phyloP scores from a whole-genome alignment of 2,888 invertebrate genomes.

The Xylota segnis region DNA sequence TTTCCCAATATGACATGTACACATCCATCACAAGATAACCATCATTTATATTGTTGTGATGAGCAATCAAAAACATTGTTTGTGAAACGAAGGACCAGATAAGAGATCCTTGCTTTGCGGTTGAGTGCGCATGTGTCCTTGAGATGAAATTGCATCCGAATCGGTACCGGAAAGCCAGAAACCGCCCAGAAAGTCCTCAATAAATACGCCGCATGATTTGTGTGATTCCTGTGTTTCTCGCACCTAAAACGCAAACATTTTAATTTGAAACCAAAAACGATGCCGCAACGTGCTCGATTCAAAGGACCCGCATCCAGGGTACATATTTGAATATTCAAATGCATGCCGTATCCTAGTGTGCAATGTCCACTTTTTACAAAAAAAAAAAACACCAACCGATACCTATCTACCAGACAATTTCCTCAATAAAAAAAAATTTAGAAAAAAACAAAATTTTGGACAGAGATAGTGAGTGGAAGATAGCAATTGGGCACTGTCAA shows the following conservation, averaged over 20 bases:
- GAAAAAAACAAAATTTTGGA: constrained; percentile 12
- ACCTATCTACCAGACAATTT: constrained; percentile 54
- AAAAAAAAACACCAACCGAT: constrained; percentile 5
- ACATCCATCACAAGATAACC: constrained; percentile 70
- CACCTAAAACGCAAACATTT: constrained; percentile 63
- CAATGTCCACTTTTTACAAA: constrained; percentile 6
- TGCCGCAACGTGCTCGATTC: neutral
- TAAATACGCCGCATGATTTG: constrained; percentile 58
- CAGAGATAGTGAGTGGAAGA: constrained; percentile 59
- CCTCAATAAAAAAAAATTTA: constrained; percentile 55
- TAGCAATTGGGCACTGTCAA: constrained; percentile 55
- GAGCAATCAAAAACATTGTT: constrained; percentile 73
- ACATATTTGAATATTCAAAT: constrained; percentile 48
- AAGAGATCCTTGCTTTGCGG: constrained; percentile 68
- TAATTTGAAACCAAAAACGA: constrained; percentile 1
- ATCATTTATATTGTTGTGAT: constrained; percentile 73
- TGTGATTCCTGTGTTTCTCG: constrained; percentile 51
- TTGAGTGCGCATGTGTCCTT: constrained; percentile 56
- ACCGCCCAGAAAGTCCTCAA: constrained; percentile 52
- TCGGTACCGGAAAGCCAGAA: constrained; percentile 65
- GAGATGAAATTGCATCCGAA: constrained; percentile 69
- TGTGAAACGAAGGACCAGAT: constrained; percentile 46
- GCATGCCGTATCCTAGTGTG: constrained; percentile 4
- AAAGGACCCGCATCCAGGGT: constrained; percentile 33
- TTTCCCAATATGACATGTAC: constrained; percentile 12